Evolutionary conservation across 2,888 invertebrate genomes (phyloP), one percentile per base, ranked within the genome.

Genomic region (Drosophila barbarae): DNA sequence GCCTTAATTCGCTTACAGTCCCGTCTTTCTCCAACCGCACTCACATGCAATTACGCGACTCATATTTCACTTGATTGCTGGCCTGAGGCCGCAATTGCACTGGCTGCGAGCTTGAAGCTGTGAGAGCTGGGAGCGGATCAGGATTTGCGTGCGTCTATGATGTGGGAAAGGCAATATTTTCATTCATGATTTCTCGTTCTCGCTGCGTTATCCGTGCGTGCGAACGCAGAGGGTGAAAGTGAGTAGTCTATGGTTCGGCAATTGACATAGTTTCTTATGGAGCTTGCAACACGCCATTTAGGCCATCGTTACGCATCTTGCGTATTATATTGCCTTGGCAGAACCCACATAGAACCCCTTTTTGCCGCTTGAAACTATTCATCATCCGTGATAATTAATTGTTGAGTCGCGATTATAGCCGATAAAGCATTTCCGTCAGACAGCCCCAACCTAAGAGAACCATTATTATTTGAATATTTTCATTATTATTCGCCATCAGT

Each of bases 1-100:
- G 57, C 72, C 71, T 74, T 79, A 75, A 85, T 76, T 74, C 76
- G 73, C 73, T 75, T 80, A 75, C 77, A 80, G 72, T 75, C 71
- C 47, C 56, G 36, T 10, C 23, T 18, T 35, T 15, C 35, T 44
- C 49, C 15, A 12, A 12, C 30, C 26, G 32, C 23, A 15, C 57
- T 56, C 61, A 49, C 59, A 59, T 57, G 58, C 59, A 56, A 78
- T 76, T 71, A 69, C 72, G 42, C 69, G 66, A 63, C 80, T 81
- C 81, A 64, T 76, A 84, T 73, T 80, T 82, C 72, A 76, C 74
- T 74, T 76, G 69, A 78, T 76, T 74, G 74, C 73, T 30, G 46
- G 32, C 41, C 56, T 28, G 39, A 38, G 69, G 60, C 44, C 50
- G 49, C 55, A 66, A 65, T 56, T 47, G 56, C 69, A 42, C 59